These are phyloP conservation scores for Morus bassanus DNA, from an alignment of 2,797 vertebrate species.

Conservation along the genomic window DNA sequence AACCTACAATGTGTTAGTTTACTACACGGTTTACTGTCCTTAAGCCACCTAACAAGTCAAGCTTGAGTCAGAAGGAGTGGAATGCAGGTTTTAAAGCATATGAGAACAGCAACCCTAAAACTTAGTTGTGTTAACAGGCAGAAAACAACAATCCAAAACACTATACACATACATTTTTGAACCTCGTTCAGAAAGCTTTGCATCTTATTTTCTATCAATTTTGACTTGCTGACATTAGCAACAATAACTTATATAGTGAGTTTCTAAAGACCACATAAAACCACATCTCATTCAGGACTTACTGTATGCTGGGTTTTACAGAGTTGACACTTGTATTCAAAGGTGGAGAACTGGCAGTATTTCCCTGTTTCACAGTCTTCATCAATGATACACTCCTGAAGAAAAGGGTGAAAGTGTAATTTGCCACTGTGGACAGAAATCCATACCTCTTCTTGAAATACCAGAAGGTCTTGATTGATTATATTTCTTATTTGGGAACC, in stretches of 20 bases:
- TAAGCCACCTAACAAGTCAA: not conserved
- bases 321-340: conserved; percentile 81
- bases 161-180: not conserved
- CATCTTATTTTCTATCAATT: not conserved
- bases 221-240: not conserved
- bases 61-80: not conserved
- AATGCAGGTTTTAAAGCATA: not conserved
- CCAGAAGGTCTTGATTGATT: not conserved
- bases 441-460: not conserved
- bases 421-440: not conserved
- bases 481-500: not conserved
- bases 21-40: not conserved
- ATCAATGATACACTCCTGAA: conserved; percentile 86
- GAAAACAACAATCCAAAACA: not conserved
- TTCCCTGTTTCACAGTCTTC: conserved; percentile 85
- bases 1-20: not conserved
- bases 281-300: conserved; percentile 38
- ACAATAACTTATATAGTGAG: not conserved
- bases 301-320: conserved; percentile 84
- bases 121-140: not conserved
- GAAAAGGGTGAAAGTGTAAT: not conserved
- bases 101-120: not conserved
- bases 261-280: not conserved
- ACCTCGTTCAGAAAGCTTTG: not conserved
- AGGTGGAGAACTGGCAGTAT: conserved; percentile 83